Percentiles rank a stretch among this genome's conserved stretches.
Conservation (phyloP, 2,113 vertebrate genomes). For the Thryonomys swinderianus region DNA sequence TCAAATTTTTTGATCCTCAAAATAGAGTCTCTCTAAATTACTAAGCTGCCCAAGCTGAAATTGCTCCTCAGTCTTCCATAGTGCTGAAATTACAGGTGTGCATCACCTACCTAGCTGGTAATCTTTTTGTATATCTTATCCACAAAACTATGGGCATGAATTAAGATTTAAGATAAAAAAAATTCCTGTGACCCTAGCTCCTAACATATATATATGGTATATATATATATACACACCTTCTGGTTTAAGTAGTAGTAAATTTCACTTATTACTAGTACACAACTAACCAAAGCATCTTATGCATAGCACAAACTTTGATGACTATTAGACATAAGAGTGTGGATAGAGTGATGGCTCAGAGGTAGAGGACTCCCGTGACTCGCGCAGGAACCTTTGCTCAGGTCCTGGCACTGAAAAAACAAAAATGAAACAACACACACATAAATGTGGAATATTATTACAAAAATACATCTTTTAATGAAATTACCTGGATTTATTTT, state of each 20-base stretch:
- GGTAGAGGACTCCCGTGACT: background rate
- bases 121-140: background rate
- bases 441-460: too few species aligned
- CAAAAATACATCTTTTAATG: too few species aligned
- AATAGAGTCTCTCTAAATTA: background rate
- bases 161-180: background rate
- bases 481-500: background rate
- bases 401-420: background rate
- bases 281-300: background rate
- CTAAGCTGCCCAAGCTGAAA: background rate
- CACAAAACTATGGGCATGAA: background rate
- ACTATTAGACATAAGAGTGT: background rate
- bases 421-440: background rate
- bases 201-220: background rate
- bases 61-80: background rate
- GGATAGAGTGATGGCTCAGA: background rate
- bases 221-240: too few species aligned
- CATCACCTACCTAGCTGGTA: background rate
- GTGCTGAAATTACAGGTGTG: background rate
- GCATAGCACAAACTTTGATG: background rate
- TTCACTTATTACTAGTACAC: background rate
- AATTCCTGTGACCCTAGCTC: background rate
- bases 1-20: background rate
- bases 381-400: background rate
- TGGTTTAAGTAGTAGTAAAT: background rate